phyloP scores from a whole-genome alignment of 2,113 vertebrate genomes.

The Pseudonaja textilis region DNA sequence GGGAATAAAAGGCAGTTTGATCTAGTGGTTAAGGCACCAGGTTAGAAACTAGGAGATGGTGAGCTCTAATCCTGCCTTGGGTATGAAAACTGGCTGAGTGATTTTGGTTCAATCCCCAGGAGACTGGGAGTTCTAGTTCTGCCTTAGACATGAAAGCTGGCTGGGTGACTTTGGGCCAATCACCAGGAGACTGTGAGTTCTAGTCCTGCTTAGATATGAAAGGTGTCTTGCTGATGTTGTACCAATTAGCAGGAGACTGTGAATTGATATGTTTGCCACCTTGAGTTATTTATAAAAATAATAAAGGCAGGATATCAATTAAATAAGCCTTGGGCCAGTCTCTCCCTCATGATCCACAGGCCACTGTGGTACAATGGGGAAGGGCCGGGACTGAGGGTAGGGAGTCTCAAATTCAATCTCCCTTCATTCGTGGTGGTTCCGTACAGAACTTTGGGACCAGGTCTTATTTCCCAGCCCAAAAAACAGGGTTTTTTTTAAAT shows the following conservation, averaged over 20 bases:
- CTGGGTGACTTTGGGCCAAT: no score
- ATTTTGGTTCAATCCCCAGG: not conserved
- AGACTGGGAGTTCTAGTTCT: not conserved
- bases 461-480: not conserved
- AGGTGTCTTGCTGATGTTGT: not conserved
- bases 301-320: no score
- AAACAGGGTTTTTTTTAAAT: not conserved
- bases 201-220: not conserved
- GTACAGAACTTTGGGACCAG: not conserved
- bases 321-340: not conserved
- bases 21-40: not conserved
- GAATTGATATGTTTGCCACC: not conserved
- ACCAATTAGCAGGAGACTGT: not conserved
- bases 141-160: no score
- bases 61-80: not conserved
- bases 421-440: not conserved
- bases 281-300: not conserved
- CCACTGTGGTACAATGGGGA: not conserved
- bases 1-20: not conserved
- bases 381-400: not conserved
- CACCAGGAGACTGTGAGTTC: no score
- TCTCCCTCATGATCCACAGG: not conserved
- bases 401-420: not conserved
- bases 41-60: not conserved
- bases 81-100: not conserved